Conservation (phyloP, 2,113 vertebrate genomes). For the Equus przewalskii region DNA sequence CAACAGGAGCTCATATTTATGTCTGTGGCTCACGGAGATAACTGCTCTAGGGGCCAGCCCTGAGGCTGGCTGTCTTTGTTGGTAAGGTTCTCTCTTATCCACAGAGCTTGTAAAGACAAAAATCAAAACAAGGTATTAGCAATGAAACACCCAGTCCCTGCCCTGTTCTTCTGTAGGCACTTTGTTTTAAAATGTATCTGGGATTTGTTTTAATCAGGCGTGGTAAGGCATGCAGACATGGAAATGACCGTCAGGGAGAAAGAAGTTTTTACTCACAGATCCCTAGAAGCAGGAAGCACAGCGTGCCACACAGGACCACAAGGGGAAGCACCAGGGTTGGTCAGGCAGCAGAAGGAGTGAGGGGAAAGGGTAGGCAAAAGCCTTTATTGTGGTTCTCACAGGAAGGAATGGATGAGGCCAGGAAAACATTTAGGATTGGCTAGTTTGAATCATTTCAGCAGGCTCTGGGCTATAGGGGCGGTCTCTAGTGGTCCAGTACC, state of each 20-base stretch:
- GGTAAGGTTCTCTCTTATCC: background rate
- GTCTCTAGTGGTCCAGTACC: background rate
- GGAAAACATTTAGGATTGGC: background rate
- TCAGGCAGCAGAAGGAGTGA: background rate
- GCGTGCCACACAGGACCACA: fast-evolving
- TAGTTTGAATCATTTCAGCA: background rate
- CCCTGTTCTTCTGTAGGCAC: background rate
- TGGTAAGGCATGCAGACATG: background rate
- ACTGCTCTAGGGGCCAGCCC: background rate
- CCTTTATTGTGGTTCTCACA: background rate
- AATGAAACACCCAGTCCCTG: background rate
- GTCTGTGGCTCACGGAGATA: background rate
- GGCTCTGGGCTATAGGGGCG: background rate
- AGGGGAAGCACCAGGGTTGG: background rate
- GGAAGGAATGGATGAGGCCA: background rate
- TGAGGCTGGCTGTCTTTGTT: background rate
- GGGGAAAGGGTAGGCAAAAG: background rate
- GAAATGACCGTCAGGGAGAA: background rate
- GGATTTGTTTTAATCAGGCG: background rate
- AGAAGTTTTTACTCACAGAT: background rate
- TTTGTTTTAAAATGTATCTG: background rate
- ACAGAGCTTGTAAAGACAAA: background rate
- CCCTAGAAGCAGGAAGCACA: background rate
- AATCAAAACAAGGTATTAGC: background rate
- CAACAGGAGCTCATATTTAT: background rate